Evolutionary conservation across 2,888 invertebrate species (phyloP).

Genomic region (Hyposoter didymator): DNA sequence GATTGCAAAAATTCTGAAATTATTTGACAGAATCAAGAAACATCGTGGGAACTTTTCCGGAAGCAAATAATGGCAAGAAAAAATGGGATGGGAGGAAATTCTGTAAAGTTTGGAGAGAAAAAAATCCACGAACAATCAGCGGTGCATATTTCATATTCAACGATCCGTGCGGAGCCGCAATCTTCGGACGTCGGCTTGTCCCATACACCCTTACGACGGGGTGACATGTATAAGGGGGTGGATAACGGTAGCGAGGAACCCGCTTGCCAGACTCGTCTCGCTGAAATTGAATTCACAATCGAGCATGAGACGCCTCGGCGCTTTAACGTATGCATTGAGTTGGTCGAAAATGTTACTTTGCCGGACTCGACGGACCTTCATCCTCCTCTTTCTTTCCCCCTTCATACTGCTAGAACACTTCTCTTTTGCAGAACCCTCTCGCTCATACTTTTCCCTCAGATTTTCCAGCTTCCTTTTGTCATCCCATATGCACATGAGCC

Average conservation of each 20-base stretch:
- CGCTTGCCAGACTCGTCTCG: slow-evolving; percentile 75
- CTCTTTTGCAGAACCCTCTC: not conserved
- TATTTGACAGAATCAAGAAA: slow-evolving; percentile 27
- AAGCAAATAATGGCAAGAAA: slow-evolving; percentile 30
- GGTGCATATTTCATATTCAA: slow-evolving; percentile 78
- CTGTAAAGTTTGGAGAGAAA: slow-evolving; percentile 26
- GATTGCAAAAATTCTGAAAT: slow-evolving; percentile 19
- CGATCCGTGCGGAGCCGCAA: slow-evolving; percentile 76
- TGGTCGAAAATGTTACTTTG: slow-evolving; percentile 68
- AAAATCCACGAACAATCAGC: slow-evolving; percentile 76
- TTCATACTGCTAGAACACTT: slow-evolving; percentile 27
- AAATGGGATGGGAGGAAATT: slow-evolving; percentile 23
- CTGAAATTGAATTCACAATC: slow-evolving; percentile 81
- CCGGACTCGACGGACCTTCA: slow-evolving; percentile 51
- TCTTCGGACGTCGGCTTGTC: slow-evolving; percentile 69
- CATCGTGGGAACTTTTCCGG: slow-evolving; percentile 14
- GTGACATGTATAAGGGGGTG: slow-evolving; percentile 37
- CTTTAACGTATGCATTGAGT: slow-evolving; percentile 80
- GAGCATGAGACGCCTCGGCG: slow-evolving; percentile 74
- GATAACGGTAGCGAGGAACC: slow-evolving; percentile 39
- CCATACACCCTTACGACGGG: not conserved
- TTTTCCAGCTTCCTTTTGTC: slow-evolving; percentile 33
- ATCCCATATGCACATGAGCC: slow-evolving; percentile 40
- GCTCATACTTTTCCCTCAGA: not conserved
- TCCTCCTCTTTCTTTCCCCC: slow-evolving; percentile 41